Evolutionary conservation across 2,888 invertebrate genomes (phyloP).

Genomic region (Caenorhabditis becei): DNA sequence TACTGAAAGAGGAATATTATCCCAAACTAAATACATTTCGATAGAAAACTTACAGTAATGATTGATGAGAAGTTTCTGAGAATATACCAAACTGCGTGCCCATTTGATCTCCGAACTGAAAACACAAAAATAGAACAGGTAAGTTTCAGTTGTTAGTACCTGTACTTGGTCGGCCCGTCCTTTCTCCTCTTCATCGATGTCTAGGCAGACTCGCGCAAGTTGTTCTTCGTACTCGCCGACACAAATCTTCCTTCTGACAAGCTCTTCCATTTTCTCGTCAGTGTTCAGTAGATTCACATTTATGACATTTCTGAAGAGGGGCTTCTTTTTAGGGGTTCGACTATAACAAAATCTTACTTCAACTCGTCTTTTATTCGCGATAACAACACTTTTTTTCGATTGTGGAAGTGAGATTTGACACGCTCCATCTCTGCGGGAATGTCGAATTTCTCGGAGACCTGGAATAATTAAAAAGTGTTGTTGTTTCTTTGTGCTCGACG

Average conservation of each 20-base stretch:
- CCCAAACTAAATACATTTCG: not conserved
- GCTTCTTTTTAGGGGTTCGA: not conserved
- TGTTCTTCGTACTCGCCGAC: conserved; percentile 58
- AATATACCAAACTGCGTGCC: conserved; percentile 22
- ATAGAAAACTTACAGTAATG: conserved; percentile 28
- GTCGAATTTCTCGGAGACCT: conserved; percentile 53
- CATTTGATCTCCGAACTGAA: conserved; percentile 1
- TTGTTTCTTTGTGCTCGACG: too few relatives aligned
- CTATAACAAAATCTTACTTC: conserved; percentile 44
- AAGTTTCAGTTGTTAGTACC: not conserved
- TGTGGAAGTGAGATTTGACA: conserved; percentile 65
- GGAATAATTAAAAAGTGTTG: not conserved
- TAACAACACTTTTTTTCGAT: conserved; percentile 60
- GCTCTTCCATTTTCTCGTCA: conserved; percentile 61
- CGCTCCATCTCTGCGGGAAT: conserved; percentile 57
- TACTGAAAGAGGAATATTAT: conserved; percentile 23
- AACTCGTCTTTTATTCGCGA: conserved; percentile 82
- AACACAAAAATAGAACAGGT: too few relatives aligned
- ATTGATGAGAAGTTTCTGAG: conserved; percentile 39
- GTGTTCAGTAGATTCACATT: conserved; percentile 20
- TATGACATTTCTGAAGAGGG: conserved; percentile 9
- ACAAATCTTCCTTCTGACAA: conserved; percentile 35
- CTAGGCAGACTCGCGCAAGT: conserved; percentile 60
- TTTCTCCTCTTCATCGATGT: conserved; percentile 62
- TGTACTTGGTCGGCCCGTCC: conserved; percentile 22